Conservation (phyloP, 1,140 invertebrate species). For the Battus philenor region DNA sequence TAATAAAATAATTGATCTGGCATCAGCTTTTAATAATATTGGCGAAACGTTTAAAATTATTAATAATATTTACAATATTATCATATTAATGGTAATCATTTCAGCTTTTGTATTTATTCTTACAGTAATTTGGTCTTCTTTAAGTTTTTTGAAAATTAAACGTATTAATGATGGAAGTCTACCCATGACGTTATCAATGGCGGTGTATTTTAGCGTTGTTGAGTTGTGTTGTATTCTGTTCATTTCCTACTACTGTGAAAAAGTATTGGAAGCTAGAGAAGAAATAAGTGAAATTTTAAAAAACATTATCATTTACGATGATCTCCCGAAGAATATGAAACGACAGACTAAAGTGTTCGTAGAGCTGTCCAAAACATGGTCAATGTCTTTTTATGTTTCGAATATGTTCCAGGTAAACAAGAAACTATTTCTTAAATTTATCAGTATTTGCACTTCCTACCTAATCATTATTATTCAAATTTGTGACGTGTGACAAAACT, state of each 20-base stretch:
- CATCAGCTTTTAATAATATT: conserved; percentile 27
- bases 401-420: conserved; percentile 43
- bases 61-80: conserved; percentile 32
- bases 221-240: conserved; percentile 28
- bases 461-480: conserved; percentile 43
- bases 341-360: conserved; percentile 42
- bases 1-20: conserved; percentile 31
- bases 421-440: conserved; percentile 40
- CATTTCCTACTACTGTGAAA: conserved; percentile 39
- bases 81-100: conserved; percentile 37
- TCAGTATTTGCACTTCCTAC: conserved; percentile 39
- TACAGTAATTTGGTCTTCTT: conserved; percentile 30
- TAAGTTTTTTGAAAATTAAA: conserved; percentile 31
- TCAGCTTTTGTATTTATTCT: conserved; percentile 38
- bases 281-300: conserved; percentile 31
- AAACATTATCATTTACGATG: conserved; percentile 38
- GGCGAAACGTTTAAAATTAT: conserved; percentile 28
- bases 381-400: conserved; percentile 29
- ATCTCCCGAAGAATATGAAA: conserved; percentile 27
- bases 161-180: conserved; percentile 10
- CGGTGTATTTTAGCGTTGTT: conserved; percentile 26
- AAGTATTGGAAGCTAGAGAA: conserved; percentile 25
- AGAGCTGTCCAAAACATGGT: conserved; percentile 35
- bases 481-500: too few species aligned
- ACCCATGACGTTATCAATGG: conserved; percentile 18